Evolutionary conservation across 92 coral and sea anemone genomes (phyloP).

Genomic region (Porites evermanni): DNA sequence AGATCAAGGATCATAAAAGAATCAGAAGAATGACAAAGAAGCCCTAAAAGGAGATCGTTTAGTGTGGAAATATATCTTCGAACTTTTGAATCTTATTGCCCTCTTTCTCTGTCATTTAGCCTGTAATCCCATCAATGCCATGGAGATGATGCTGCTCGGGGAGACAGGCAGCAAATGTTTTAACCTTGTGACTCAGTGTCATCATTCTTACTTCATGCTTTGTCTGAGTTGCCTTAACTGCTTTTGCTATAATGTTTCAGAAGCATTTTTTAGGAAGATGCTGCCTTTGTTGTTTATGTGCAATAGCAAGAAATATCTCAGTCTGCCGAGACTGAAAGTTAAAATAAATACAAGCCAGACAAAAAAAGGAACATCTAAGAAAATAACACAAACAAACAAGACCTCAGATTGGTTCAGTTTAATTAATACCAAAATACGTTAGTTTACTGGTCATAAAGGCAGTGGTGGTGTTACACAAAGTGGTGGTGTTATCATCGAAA

Average conservation of each 20-base stretch:
- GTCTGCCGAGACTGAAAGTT: neutral
- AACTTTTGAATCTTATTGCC: neutral
- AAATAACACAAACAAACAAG: neutral
- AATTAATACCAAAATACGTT: constrained; percentile 5
- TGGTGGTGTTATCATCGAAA: too few species aligned
- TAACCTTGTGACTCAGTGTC: neutral
- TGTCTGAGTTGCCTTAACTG: neutral
- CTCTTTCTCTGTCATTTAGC: neutral
- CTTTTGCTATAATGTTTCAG: constrained; percentile 7
- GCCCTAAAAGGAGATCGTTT: neutral
- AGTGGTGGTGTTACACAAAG: neutral
- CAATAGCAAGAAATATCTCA: constrained; percentile 2
- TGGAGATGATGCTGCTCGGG: constrained; percentile 1
- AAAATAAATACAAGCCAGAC: too few species aligned
- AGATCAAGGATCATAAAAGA: neutral
- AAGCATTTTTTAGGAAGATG: constrained; percentile 1
- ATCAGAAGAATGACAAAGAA: neutral
- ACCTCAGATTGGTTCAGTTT: constrained; percentile 10
- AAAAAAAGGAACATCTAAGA: too few species aligned
- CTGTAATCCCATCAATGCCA: neutral
- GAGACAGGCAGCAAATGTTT: neutral
- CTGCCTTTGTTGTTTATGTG: neutral
- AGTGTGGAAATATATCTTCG: neutral
- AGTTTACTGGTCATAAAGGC: constrained; percentile 6
- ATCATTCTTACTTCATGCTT: neutral